Conservation (phyloP, 2,888 invertebrate genomes). For the Drosophila anceps region DNA sequence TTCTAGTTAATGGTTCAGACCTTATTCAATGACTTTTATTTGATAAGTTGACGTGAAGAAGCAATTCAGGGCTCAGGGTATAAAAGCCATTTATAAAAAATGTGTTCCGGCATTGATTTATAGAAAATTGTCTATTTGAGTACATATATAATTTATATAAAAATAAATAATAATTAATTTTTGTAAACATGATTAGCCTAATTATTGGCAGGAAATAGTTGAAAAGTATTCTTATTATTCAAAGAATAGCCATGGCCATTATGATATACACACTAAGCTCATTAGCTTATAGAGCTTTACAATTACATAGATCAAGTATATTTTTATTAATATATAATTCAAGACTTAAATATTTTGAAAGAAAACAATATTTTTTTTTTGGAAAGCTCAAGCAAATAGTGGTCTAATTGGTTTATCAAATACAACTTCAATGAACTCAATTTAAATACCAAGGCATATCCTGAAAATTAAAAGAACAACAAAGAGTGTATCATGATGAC, state of each 20-base stretch:
- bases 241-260: not conserved
- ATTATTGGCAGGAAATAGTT: not conserved
- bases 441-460: slow-evolving; percentile 16
- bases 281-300: too few species aligned
- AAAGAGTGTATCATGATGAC: slow-evolving; percentile 24
- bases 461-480: slow-evolving; percentile 55
- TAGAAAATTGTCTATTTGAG: not conserved
- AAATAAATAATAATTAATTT: not conserved
- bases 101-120: not conserved
- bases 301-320: too few species aligned
- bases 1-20: too few species aligned
- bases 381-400: not conserved
- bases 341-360: not conserved
- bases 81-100: not conserved
- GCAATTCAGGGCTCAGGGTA: not conserved
- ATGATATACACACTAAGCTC: too few species aligned
- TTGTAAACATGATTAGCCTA: not conserved
- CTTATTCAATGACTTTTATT: not conserved
- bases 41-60: not conserved
- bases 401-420: slow-evolving; percentile 18
- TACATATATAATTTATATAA: not conserved
- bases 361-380: not conserved
- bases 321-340: not conserved
- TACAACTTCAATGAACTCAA: slow-evolving; percentile 14
- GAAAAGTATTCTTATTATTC: not conserved